Evolutionary conservation across 23 tunicate genomes (phyloP).

Genomic region (Ciona savignyi): DNA sequence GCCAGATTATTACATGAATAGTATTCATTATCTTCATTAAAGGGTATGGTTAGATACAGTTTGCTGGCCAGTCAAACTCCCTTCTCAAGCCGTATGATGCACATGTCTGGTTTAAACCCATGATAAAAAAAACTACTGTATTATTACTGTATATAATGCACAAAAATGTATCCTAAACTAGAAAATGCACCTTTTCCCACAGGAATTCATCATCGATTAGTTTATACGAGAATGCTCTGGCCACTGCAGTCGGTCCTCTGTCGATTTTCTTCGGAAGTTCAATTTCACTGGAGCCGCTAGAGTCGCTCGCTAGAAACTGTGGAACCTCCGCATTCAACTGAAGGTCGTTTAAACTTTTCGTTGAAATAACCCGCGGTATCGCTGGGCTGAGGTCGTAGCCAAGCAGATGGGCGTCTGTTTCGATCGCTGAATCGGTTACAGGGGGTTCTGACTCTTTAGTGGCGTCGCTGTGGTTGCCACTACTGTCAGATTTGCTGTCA

Average conservation of each 20-base stretch:
- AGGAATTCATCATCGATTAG: conserved; percentile 74
- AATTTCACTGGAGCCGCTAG: background rate
- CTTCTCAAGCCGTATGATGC: too few relatives aligned
- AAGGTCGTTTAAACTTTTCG: conserved; percentile 38
- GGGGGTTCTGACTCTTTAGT: background rate
- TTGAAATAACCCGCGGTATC: conserved; percentile 1
- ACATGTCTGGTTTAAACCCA: too few relatives aligned
- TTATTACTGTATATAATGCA: too few relatives aligned
- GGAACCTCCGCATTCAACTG: background rate
- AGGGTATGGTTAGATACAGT: too few relatives aligned
- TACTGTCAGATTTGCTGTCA: conserved; percentile 7
- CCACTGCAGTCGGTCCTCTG: conserved; percentile 15
- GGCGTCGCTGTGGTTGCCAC: background rate
- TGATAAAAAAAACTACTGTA: too few relatives aligned
- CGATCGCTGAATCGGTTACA: background rate
- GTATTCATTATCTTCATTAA: too few relatives aligned
- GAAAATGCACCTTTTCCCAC: conserved; percentile 83
- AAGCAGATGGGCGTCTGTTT: background rate
- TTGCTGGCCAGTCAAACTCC: too few relatives aligned
- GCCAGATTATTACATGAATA: too few relatives aligned
- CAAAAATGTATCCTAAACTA: too few relatives aligned
- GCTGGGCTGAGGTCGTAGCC: background rate
- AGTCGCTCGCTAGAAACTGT: background rate
- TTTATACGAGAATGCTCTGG: conserved; percentile 64
- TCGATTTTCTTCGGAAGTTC: background rate